Percentiles rank a stretch among this genome's conserved stretches.
Evolutionary conservation across 2,113 vertebrate genomes (phyloP).

Genomic region (Ploceus nigricollis): DNA sequence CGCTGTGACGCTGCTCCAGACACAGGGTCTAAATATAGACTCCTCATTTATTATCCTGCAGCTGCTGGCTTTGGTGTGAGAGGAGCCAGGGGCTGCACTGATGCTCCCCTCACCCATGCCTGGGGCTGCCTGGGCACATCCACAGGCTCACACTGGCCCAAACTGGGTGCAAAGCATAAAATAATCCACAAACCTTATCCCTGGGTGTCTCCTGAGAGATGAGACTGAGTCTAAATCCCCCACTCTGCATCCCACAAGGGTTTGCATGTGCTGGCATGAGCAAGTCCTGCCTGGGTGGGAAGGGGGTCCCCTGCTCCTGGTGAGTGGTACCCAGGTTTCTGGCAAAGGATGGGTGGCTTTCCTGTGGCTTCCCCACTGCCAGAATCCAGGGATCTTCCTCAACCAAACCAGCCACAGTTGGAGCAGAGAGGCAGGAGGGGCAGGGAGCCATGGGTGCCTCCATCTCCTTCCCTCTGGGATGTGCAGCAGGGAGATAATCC

Average conservation of each 20-base stretch:
- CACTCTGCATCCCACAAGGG: neutral
- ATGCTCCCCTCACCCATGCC: neutral
- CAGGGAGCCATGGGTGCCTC: neutral
- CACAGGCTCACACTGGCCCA: neutral
- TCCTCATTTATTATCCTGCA: conserved; percentile 53
- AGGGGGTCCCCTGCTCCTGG: neutral
- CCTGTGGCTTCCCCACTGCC: neutral
- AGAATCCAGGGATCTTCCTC: neutral
- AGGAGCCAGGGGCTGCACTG: neutral
- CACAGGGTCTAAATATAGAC: conserved; percentile 63
- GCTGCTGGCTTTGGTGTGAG: conserved; percentile 16
- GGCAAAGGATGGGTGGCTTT: neutral
- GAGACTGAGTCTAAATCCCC: neutral
- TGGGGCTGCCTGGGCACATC: neutral
- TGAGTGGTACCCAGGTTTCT: neutral
- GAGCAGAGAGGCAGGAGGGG: neutral
- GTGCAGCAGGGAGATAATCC: neutral
- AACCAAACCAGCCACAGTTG: neutral
- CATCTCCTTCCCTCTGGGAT: neutral
- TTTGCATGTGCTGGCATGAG: neutral
- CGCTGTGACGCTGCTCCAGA: conserved; percentile 29
- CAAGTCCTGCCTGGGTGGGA: neutral
- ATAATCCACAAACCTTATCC: neutral
- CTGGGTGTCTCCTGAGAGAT: neutral
- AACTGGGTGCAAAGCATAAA: neutral